Evolutionary conservation across 2,888 invertebrate genomes (phyloP).

Genomic region (Liodrosophila aerea): DNA sequence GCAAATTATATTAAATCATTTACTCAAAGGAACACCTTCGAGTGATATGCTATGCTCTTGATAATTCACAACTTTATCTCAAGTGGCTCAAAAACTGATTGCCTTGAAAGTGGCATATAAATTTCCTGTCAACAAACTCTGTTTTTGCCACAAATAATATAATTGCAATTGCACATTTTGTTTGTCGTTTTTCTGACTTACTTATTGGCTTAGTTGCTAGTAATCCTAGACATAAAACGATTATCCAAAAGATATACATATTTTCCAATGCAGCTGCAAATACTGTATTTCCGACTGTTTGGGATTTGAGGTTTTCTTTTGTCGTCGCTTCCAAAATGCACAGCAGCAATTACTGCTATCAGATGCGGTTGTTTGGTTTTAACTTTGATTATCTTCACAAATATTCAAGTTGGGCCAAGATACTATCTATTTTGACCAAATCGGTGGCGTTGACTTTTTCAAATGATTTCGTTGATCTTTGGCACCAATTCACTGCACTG

Average conservation of each 20-base stretch:
- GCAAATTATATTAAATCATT: too few relatives aligned
- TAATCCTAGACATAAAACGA: conserved; percentile 80
- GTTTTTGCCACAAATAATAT: too few relatives aligned
- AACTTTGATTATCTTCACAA: conserved; percentile 67
- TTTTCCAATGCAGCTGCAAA: conserved; percentile 47
- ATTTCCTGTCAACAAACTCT: too few relatives aligned
- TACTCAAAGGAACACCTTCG: too few relatives aligned
- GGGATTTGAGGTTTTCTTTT: conserved; percentile 18
- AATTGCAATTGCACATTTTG: neutral
- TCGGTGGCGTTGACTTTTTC: conserved; percentile 57
- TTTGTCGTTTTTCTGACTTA: conserved; percentile 62
- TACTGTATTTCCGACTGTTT: conserved; percentile 6
- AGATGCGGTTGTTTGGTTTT: conserved; percentile 15
- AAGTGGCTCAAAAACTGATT: too few relatives aligned
- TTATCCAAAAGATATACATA: conserved; percentile 82
- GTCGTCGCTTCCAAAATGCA: conserved; percentile 22
- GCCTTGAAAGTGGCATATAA: too few relatives aligned
- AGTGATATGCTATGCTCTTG: too few relatives aligned
- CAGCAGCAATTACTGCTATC: conserved; percentile 5
- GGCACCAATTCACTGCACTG: conserved; percentile 54
- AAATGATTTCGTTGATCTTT: conserved; percentile 39
- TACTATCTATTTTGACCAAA: conserved; percentile 26
- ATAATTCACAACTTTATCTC: too few relatives aligned
- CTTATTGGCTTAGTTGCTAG: conserved; percentile 78
- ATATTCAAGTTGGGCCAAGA: conserved; percentile 33